These are phyloP conservation scores for Timema podura DNA, from an alignment of 2,888 invertebrate species.

Conservation along the genomic window DNA sequence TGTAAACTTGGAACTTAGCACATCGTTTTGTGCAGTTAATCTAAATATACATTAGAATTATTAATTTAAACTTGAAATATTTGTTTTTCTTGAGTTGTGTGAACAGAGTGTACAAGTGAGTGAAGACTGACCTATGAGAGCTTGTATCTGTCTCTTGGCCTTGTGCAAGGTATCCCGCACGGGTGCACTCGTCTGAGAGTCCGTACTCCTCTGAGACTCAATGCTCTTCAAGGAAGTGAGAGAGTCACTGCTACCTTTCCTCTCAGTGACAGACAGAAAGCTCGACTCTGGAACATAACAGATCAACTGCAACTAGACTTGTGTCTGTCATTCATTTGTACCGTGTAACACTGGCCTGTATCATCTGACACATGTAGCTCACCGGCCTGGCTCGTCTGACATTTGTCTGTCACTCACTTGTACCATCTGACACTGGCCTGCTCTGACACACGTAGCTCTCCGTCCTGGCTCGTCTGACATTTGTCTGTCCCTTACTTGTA, in stretches of 20 bases:
- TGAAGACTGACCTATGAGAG: conserved; percentile 38
- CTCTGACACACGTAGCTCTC: too few relatives aligned
- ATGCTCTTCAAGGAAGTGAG: conserved; percentile 47
- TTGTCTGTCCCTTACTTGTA: too few relatives aligned
- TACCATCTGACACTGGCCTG: too few relatives aligned
- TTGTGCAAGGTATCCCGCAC: conserved; percentile 44
- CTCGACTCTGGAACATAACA: too few relatives aligned
- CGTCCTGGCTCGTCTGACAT: too few relatives aligned
- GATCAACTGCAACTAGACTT: too few relatives aligned
- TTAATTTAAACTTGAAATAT: background rate
- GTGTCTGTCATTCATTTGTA: too few relatives aligned
- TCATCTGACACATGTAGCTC: too few relatives aligned
- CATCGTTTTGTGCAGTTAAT: background rate
- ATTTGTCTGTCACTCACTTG: too few relatives aligned
- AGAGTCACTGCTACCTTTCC: conserved; percentile 55
- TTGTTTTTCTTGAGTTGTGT: background rate
- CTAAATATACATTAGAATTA: background rate
- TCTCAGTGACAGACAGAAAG: conserved; percentile 31
- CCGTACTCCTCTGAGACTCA: conserved; percentile 26
- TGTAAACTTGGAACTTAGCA: too few relatives aligned
- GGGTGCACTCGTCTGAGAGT: conserved; percentile 35
- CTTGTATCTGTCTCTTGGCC: conserved; percentile 48
- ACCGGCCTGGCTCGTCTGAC: too few relatives aligned
- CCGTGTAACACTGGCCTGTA: too few relatives aligned
- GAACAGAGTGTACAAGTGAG: background rate